phyloP scores from a whole-genome alignment of 2,113 vertebrate species.

The Actinemys pallida region DNA sequence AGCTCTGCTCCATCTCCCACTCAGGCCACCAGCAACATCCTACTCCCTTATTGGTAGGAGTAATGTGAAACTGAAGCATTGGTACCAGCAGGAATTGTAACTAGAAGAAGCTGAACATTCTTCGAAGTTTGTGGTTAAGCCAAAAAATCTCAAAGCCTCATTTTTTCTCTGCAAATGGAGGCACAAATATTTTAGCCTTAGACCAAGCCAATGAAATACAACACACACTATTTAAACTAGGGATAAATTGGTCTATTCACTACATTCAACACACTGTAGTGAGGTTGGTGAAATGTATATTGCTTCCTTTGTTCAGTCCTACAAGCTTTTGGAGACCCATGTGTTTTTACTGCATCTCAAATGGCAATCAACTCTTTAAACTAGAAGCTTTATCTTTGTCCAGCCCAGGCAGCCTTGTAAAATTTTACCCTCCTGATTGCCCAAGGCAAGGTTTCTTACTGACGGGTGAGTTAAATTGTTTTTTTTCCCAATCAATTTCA shows the following conservation, averaged over 20 bases:
- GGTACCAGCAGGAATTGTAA: constrained; percentile 1
- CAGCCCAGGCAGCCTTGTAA: not conserved
- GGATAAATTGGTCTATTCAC: not conserved
- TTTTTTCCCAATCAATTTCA: not conserved
- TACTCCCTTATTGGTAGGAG: not conserved
- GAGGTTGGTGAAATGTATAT: not conserved
- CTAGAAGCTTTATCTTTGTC: not conserved
- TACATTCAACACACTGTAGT: not conserved
- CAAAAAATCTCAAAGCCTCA: constrained; percentile 22
- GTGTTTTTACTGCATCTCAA: not conserved
- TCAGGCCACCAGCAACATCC: not conserved
- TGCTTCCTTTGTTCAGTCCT: constrained; percentile 4
- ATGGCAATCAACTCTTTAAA: not conserved
- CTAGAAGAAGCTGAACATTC: not conserved
- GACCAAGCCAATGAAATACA: constrained; percentile 13
- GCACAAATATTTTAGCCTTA: constrained; percentile 14
- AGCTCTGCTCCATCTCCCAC: not conserved
- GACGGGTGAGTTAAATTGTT: not conserved
- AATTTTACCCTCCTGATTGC: not conserved
- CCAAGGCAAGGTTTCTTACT: fast-evolving
- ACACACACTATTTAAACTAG: constrained; percentile 32
- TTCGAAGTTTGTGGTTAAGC: constrained; percentile 5
- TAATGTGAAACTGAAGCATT: not conserved
- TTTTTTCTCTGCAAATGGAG: not conserved
- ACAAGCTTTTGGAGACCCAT: not conserved